Percentiles rank a stretch among this genome's conserved stretches.
These are phyloP conservation scores for Potorous gilbertii DNA, from an alignment of 2,797 vertebrate genomes.

Conservation along the genomic window DNA sequence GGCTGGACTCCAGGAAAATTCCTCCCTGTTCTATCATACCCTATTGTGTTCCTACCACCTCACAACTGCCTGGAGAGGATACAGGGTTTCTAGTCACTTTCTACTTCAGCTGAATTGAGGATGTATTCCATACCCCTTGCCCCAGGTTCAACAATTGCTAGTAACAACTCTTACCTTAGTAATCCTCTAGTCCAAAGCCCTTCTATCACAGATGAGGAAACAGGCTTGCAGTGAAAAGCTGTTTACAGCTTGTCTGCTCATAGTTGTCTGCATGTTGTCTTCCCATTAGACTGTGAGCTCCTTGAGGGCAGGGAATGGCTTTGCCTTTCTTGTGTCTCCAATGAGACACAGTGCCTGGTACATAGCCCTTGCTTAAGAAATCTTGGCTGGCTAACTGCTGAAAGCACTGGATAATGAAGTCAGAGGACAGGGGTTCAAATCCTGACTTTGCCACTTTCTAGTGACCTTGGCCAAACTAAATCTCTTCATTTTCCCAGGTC, in stretches of 20 bases:
- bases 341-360: not conserved
- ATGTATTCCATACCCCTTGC: not conserved
- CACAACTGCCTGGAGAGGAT: not conserved
- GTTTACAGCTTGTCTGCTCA: not conserved
- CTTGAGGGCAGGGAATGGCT: not conserved
- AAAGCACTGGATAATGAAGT: not conserved
- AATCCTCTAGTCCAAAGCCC: not conserved
- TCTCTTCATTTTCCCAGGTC: not conserved
- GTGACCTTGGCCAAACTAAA: not conserved
- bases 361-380: rapidly evolving
- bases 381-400: not conserved
- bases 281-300: not conserved
- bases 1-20: not conserved
- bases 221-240: not conserved
- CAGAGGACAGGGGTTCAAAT: not conserved
- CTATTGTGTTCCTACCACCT: not conserved
- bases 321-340: not conserved
- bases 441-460: not conserved
- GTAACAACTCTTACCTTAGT: not conserved
- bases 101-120: not conserved
- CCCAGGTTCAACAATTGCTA: not conserved
- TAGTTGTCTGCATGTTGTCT: not conserved
- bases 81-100: not conserved
- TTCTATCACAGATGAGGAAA: not conserved
- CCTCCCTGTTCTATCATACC: not conserved